Percentiles rank a stretch among this genome's conserved stretches.
Conservation (phyloP, 2,888 invertebrate species). For the Melanostoma scalare region DNA sequence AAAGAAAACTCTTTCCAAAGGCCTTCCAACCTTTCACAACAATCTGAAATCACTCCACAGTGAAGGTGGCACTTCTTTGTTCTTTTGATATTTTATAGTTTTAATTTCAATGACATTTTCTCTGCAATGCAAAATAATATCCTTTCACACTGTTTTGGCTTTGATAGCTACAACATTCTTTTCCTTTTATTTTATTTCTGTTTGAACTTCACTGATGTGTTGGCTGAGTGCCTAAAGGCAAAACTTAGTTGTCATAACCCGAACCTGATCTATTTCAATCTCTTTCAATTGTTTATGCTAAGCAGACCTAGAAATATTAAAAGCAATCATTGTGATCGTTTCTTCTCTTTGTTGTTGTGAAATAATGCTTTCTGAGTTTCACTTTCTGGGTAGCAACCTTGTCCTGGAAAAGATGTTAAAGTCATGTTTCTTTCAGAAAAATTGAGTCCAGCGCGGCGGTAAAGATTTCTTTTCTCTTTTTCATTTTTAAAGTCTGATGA, state of each 20-base stretch:
- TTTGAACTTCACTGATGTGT: background rate
- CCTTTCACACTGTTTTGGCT: slow-evolving; percentile 1
- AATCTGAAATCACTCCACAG: background rate
- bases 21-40: background rate
- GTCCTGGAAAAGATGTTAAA: slow-evolving; percentile 20
- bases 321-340: slow-evolving; percentile 58
- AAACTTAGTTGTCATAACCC: slow-evolving; percentile 23
- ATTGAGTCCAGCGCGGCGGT: background rate
- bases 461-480: background rate
- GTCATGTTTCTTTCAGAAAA: slow-evolving; percentile 5
- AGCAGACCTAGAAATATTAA: slow-evolving; percentile 30
- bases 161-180: background rate
- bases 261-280: slow-evolving; percentile 55
- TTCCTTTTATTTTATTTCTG: background rate
- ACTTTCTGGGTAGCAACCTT: slow-evolving; percentile 37
- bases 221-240: slow-evolving; percentile 13
- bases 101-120: slow-evolving; percentile 6
- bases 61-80: background rate
- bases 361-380: slow-evolving; percentile 22
- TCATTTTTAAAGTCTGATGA: background rate
- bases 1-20: background rate
- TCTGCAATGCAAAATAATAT: slow-evolving; percentile 6
- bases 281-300: slow-evolving; percentile 19
- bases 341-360: slow-evolving; percentile 11
- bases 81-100: slow-evolving; percentile 1